These are phyloP conservation scores for Etheostoma nigrum DNA, from an alignment of 2,797 vertebrate genomes.

Conservation along the genomic window DNA sequence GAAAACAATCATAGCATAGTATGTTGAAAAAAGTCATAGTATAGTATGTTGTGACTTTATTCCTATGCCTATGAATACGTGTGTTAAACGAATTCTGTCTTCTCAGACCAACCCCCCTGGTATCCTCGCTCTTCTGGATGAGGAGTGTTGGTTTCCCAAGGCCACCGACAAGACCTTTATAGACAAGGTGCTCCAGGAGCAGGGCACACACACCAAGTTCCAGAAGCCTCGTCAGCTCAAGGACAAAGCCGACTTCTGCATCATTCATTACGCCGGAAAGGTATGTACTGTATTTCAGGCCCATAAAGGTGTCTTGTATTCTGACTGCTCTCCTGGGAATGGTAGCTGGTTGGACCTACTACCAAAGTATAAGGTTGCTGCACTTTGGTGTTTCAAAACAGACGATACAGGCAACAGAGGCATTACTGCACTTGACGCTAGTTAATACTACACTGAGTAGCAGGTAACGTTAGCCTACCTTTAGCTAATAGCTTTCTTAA, in stretches of 20 bases:
- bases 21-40: too few relatives aligned
- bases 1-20: too few relatives aligned
- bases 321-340: not conserved
- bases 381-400: too few relatives aligned
- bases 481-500: too few relatives aligned
- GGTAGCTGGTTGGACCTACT: not conserved
- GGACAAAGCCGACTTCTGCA: slow-evolving; percentile 98
- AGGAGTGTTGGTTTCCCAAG: slow-evolving; percentile 99
- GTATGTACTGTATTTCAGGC: slow-evolving; percentile 75
- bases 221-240: slow-evolving; percentile 98
- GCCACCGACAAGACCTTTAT: slow-evolving; percentile 98
- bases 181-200: slow-evolving; percentile 97
- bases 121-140: slow-evolving; percentile 94
- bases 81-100: not conserved
- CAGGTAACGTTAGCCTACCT: too few relatives aligned
- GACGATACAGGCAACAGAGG: too few relatives aligned
- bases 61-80: not conserved
- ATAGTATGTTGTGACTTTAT: not conserved
- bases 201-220: slow-evolving; percentile 96
- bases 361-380: too few relatives aligned
- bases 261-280: slow-evolving; percentile 97
- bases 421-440: too few relatives aligned
- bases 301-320: not conserved
- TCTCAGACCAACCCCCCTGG: slow-evolving; percentile 94
- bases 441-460: too few relatives aligned